Base-by-base conservation (phyloP, 1,140 invertebrate genomes). In the Heliconius congener region DNA sequence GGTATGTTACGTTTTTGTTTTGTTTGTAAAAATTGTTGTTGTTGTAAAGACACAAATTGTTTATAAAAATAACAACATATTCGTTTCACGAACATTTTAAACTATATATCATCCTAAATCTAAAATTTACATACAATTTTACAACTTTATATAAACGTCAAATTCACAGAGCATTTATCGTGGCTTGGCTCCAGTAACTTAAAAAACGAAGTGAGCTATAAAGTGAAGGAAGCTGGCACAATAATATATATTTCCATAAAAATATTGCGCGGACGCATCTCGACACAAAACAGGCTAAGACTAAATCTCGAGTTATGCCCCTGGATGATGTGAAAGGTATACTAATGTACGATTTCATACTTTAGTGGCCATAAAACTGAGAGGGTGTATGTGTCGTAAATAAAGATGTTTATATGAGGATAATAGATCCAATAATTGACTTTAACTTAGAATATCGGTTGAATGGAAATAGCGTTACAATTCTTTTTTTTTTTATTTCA, bases 261-360 rank as follows among this genome's bases (percentile, higher is more conserved):
- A 91, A 92, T 85, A 85, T 85, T 85, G 77, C 85, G 82, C 84
- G 86, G 75, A 77, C 77, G 79, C 83, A 87, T 88, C 86, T 82
- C 85, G 83, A 73, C 86, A 89, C 87, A 88, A 87, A 89, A 88
- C 87, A 83, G 82, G 84, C 87, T 86, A 88, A 88, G 89, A 87
- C 86, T 88, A 90, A 91, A 91, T 91, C 88, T 86, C 84, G 80
- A 88, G 86, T 91, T 90, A 91, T 91, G 84, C 84, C 77, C 80
- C 81, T 72, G 77, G 74, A 83, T 86, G 86, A 91, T 90, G 88
- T 88, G 91, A 91, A 92, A 91, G 87, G 89, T 84, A 87, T 88
- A 88, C 87, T 91, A 91, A 91, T 89, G 87, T 88, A 85, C 85
- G 91, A 91, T 91, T 92, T 90, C 86, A 87, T 88, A 91, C 85